Conservation (phyloP, 2,888 invertebrate species). For the Alcis repandata region DNA sequence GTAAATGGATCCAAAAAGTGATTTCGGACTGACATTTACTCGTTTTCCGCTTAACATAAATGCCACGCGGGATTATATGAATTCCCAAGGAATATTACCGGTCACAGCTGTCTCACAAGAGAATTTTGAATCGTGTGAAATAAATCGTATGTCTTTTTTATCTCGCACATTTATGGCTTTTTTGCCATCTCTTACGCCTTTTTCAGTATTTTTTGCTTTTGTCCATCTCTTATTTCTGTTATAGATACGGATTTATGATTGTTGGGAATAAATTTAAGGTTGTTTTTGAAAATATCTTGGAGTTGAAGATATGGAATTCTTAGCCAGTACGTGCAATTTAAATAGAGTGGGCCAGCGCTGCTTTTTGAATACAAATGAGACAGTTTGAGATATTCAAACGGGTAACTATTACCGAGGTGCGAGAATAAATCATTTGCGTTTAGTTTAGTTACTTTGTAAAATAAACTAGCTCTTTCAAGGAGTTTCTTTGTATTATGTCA, state of each 20-base stretch:
- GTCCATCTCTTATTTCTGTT: constrained; percentile 36
- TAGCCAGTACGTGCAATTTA: constrained; percentile 22
- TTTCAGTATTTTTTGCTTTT: constrained; percentile 24
- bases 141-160: constrained; percentile 57
- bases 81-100: constrained; percentile 54
- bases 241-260: constrained; percentile 38
- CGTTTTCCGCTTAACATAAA: constrained; percentile 71
- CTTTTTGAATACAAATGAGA: constrained; percentile 30
- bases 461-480: neutral
- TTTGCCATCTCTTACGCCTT: constrained; percentile 35
- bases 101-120: constrained; percentile 56
- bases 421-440: constrained; percentile 22
- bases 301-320: constrained; percentile 22
- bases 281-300: constrained; percentile 27
- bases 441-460: constrained; percentile 1
- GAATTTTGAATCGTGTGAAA: constrained; percentile 60
- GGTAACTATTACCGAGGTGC: constrained; percentile 13
- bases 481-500: too few species aligned
- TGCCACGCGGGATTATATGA: constrained; percentile 74
- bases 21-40: constrained; percentile 62
- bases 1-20: constrained; percentile 48
- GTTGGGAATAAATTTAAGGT: constrained; percentile 30
- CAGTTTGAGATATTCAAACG: constrained; percentile 22
- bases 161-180: constrained; percentile 37
- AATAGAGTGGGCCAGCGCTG: constrained; percentile 26